Evolutionary conservation across 2,113 vertebrate genomes (phyloP).

Genomic region (Xenopus borealis): DNA sequence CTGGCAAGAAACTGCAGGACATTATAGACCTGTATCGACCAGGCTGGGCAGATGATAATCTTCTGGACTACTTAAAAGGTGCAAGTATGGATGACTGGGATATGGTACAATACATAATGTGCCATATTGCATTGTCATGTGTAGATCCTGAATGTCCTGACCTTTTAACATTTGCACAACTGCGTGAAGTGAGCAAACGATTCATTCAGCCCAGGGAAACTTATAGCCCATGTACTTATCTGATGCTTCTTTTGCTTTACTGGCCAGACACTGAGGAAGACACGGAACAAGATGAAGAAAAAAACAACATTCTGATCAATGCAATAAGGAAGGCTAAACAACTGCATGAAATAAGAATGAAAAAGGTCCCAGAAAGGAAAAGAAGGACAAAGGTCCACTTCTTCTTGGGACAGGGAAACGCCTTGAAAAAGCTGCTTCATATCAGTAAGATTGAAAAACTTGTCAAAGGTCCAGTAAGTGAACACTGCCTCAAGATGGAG

Average conservation of each 20-base stretch:
- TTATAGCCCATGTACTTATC: constrained; percentile 63
- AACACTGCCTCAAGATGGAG: constrained; percentile 69
- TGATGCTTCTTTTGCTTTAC: constrained; percentile 70
- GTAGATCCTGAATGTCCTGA: constrained; percentile 55
- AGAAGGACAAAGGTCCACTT: constrained; percentile 71
- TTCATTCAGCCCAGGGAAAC: constrained; percentile 52
- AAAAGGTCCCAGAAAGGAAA: constrained; percentile 65
- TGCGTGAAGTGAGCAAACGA: constrained; percentile 63
- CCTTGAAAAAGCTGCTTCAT: constrained; percentile 68
- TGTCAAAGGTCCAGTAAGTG: constrained; percentile 57
- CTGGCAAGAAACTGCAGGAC: constrained; percentile 51
- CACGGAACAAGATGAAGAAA: constrained; percentile 53
- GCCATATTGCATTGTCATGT: constrained; percentile 57
- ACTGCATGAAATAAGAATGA: constrained; percentile 61
- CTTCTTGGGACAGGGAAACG: constrained; percentile 67
- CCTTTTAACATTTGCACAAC: constrained; percentile 50
- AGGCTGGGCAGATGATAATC: constrained; percentile 54
- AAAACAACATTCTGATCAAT: constrained; percentile 62
- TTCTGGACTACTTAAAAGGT: too few species aligned
- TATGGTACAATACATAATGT: constrained; percentile 64
- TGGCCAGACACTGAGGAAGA: constrained; percentile 72
- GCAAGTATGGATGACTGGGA: constrained; percentile 45
- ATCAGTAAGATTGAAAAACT: constrained; percentile 67
- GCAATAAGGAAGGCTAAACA: constrained; percentile 65
- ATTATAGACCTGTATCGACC: constrained; percentile 65